phyloP scores from a whole-genome alignment of 1,140 invertebrate genomes.

The Brachionus plicatilis region DNA sequence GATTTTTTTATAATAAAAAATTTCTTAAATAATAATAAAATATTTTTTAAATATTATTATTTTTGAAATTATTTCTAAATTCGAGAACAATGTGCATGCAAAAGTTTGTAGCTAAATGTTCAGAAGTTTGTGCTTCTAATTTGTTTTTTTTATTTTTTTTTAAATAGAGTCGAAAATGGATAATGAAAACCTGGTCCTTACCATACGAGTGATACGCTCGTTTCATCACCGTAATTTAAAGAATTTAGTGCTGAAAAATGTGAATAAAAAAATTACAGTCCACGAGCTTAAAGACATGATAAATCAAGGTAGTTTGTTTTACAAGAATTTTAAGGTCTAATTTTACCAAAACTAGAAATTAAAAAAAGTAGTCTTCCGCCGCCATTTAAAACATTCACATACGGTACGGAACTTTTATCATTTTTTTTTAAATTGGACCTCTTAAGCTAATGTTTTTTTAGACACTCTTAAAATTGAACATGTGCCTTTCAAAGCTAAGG shows the following conservation, averaged over 20 bases:
- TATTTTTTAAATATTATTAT: not conserved
- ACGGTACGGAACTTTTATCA: not conserved
- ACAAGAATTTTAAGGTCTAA: not conserved
- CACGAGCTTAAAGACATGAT: not conserved
- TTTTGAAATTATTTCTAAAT: not conserved
- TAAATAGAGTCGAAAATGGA: not conserved
- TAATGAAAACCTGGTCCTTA: not conserved
- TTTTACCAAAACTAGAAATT: not conserved
- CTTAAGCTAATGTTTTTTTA: not conserved
- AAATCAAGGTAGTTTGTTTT: not conserved
- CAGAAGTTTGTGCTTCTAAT: not conserved
- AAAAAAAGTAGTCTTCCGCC: conserved; percentile 26
- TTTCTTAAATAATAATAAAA: conserved; percentile 5
- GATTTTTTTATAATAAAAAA: not conserved
- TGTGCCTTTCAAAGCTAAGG: conserved; percentile 35
- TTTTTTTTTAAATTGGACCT: not conserved
- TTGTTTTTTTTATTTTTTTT: not conserved
- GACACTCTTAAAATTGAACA: conserved; percentile 30
- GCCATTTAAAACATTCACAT: conserved; percentile 6
- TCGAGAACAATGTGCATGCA: not conserved
- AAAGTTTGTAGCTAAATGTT: not conserved
- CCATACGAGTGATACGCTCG: conserved; percentile 32
- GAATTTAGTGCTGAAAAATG: conserved; percentile 15
- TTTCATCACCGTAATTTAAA: conserved; percentile 29
- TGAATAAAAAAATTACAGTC: not conserved